These are phyloP conservation scores for Myiotriccus ornatus DNA, from an alignment of 2,797 vertebrate species.

Conservation along the genomic window DNA sequence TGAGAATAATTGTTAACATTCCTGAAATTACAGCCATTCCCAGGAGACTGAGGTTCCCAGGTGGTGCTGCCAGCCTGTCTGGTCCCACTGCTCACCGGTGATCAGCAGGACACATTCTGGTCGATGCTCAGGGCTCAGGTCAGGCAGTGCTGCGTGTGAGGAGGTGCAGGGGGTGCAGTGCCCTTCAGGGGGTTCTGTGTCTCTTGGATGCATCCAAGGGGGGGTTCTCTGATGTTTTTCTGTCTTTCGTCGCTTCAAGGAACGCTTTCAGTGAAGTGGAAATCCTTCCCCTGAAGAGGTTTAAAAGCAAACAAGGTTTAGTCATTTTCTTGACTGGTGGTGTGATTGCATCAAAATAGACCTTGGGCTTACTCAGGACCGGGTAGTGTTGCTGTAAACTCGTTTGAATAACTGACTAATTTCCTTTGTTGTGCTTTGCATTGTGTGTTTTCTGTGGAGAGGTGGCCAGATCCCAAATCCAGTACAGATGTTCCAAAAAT, in stretches of 20 bases:
- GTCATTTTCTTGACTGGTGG: background rate
- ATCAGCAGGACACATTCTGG: background rate
- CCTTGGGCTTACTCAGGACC: background rate
- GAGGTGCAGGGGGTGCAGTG: rapidly evolving
- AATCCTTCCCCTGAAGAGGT: constrained; percentile 10
- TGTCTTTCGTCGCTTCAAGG: background rate
- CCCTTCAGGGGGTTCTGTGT: background rate
- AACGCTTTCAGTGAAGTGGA: background rate
- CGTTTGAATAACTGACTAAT: background rate
- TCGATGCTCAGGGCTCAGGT: background rate
- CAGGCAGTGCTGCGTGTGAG: rapidly evolving
- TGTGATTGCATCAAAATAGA: background rate
- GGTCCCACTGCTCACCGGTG: background rate
- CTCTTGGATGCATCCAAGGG: background rate
- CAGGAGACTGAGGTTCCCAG: background rate
- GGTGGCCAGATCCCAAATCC: background rate
- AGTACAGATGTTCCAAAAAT: background rate
- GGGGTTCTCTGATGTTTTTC: background rate
- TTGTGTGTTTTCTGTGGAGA: background rate
- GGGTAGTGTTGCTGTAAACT: background rate
- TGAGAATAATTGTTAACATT: background rate
- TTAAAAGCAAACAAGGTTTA: background rate
- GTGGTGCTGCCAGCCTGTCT: background rate
- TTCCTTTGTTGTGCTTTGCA: background rate
- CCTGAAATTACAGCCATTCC: background rate